Evolutionary conservation across 2,888 invertebrate genomes (phyloP), one percentile per base, ranked within the genome.

Genomic region (Drosophila macrospina): DNA sequence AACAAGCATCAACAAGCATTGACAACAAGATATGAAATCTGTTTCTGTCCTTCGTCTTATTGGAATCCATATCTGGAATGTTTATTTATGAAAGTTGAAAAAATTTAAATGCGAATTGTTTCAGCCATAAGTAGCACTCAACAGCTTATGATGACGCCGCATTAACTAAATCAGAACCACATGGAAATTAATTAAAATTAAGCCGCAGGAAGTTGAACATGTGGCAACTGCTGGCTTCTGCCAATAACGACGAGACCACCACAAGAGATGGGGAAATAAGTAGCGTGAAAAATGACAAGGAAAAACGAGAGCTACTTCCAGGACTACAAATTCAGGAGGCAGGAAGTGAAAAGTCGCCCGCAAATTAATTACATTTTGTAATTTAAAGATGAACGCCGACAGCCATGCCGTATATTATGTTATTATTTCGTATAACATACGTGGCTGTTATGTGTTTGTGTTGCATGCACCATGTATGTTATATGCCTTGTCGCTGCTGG

Each of bases 141-240:
- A 20, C 30, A 10, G 52, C 52, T 52, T 41, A 41, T 52, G 16
- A 30, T 11, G 24, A 44, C 10, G 20, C 8, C 50, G 41, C 20
- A 60, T 44, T 57, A 36, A 13, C 50, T 32, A 64, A 62, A 63
- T 71, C 47, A 56, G 52, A 36, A 63, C n/a, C 45, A 57, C 48
- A 47, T 78, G 69, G 63, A 75, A 85, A 83, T 80, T 83, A 83
- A 83, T 83, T 82, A 82, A 85, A 78, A 82, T 75, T 70, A 76
- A 84, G 69, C 75, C 60, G 62, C 64, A 55, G 39, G 30, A 69
- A 42, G 47, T 69, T 50, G 57, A 54, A 73, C 78, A 74, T 74
- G 68, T 67, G 72, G 61, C 66, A 56, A 56, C 50, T 69, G 62
- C 51, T 64, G 61, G 52, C 57, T 50, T 55, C 51, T 70, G 60